Conservation (phyloP, 1,140 invertebrate genomes). For the Papilio aristodemus region DNA sequence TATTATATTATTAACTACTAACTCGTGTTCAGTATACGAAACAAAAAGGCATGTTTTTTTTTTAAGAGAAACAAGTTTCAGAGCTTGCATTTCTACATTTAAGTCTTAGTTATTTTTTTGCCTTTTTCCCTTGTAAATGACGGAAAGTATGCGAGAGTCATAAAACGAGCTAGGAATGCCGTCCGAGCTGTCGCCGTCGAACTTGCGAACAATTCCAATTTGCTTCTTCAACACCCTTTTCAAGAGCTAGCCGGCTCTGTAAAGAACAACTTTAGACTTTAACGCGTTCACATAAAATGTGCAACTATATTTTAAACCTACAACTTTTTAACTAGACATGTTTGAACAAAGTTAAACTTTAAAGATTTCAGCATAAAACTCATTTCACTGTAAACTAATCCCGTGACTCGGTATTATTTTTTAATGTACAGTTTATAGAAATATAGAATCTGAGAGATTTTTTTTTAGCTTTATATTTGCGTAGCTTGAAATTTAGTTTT, state of each 20-base stretch:
- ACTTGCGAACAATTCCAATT: slow-evolving; percentile 47
- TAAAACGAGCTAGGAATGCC: slow-evolving; percentile 37
- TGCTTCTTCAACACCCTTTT: slow-evolving; percentile 39
- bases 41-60: too few relatives aligned
- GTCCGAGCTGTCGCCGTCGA: neutral
- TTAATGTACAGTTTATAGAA: slow-evolving; percentile 1
- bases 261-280: slow-evolving; percentile 1
- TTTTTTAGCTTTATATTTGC: slow-evolving; percentile 6
- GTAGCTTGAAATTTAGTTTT: neutral
- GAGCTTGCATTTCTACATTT: slow-evolving; percentile 18
- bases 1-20: too few relatives aligned
- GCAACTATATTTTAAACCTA: slow-evolving; percentile 20
- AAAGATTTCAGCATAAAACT: neutral
- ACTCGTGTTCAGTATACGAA: too few relatives aligned
- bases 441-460: neutral
- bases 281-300: slow-evolving; percentile 17
- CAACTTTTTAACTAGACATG: slow-evolving; percentile 14
- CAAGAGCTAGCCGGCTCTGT: neutral
- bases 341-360: slow-evolving; percentile 2
- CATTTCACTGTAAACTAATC: neutral
- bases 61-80: neutral
- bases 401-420: neutral
- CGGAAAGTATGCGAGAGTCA: slow-evolving; percentile 35
- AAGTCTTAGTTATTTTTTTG: neutral
- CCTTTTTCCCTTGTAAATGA: slow-evolving; percentile 24